Base-by-base conservation (phyloP, 2,888 invertebrate genomes). In the Dione vanillae region DNA sequence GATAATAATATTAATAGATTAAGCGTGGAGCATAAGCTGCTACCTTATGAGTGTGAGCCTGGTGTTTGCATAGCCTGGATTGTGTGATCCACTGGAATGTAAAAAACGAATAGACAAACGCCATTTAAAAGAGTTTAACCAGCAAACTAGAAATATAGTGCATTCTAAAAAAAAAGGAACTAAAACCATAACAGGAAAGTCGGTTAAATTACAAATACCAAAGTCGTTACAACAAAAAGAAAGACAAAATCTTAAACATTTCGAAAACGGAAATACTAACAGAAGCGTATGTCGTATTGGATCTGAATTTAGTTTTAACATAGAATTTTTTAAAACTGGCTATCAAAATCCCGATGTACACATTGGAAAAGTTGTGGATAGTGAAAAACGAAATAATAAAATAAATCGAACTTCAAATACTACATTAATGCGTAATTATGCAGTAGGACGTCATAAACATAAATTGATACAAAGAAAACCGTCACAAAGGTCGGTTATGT, bases 21-120 rank as follows among this genome's bases (percentile, higher is more conserved):
- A 2, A 45, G 5, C 0, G 11, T 19, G 27, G 51, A 27, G 35
- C n/a, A 51, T 65, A 67, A 67, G n/a, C 69, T 80, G 40, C 73
- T 76, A 47, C 79, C 82, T 14, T 78, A 82, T 75, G 83, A 85
- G 71, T 85, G 85, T 74, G 82, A 84, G 70, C 82, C 83, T 43
- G 79, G 78, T 27, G 65, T 81, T 54, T 85, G 85, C 72, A 68
- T 81, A 10, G n/a, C 84, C 84, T 27, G 79, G 78, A 14, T 56
- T 77, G 69, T 85, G 85, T 74, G 54, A 70, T 62, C 67, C 70
- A 5, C 47, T 49, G 49, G 65, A 70, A 62, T 74, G 72, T 43
- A 52, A 71, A 67, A 70, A 72, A 61, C 69, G 64, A 27, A 72
- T 74, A 47, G 49, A 49, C 40, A 70, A 66, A 67, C 49, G 68